Percentiles rank a stretch among this genome's conserved stretches.
phyloP scores from a whole-genome alignment of 2,888 invertebrate species.

The Nomada lathburiana region DNA sequence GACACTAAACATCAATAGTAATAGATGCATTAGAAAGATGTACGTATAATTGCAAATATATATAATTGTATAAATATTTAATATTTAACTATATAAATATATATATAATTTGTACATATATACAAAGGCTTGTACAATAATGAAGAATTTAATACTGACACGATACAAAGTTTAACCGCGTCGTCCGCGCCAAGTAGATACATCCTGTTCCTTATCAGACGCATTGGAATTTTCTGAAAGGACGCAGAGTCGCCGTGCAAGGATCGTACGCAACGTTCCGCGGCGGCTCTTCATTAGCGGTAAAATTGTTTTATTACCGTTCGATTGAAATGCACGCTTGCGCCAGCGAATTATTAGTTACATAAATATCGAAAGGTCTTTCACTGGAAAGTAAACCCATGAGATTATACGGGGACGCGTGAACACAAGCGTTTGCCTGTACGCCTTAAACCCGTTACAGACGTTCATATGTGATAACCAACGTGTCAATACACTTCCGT shows the following conservation, averaged over 20 bases:
- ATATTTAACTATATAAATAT: too few relatives aligned
- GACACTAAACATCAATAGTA: too few relatives aligned
- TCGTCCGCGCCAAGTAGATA: conserved; percentile 11
- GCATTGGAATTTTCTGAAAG: conserved; percentile 12
- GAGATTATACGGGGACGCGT: conserved; percentile 1
- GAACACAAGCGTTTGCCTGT: conserved; percentile 8
- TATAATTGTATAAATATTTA: too few relatives aligned
- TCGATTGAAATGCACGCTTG: conserved; percentile 5
- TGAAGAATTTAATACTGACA: neutral
- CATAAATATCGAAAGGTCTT: conserved; percentile 47
- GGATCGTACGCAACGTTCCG: neutral
- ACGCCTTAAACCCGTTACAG: conserved; percentile 7
- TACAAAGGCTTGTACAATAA: too few relatives aligned
- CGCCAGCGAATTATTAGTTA: conserved; percentile 34
- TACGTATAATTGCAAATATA: too few relatives aligned
- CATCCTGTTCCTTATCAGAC: conserved; percentile 15
- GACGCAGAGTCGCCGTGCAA: neutral
- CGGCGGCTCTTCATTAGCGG: too few relatives aligned
- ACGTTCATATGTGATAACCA: neutral
- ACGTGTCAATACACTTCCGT: neutral
- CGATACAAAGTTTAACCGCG: neutral
- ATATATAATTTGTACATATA: too few relatives aligned
- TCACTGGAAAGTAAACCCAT: conserved; percentile 29
- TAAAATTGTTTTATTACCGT: neutral
- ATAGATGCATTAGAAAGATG: too few relatives aligned